Conservation (phyloP, 2,113 vertebrate species). For the Abramis brama region DNA sequence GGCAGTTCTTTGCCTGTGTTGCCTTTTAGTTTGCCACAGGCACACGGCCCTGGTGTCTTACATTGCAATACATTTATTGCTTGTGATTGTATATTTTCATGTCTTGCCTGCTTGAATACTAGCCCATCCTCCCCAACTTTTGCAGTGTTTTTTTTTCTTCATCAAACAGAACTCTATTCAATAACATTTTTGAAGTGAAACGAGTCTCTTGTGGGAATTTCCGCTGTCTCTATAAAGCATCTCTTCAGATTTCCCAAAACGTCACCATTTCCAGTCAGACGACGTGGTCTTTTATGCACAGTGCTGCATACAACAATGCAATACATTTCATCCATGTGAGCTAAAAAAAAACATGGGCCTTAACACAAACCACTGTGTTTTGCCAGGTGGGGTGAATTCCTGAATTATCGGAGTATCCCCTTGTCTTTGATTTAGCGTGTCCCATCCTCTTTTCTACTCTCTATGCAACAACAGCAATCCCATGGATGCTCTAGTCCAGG, state of each 20-base stretch:
- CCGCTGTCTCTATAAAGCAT: neutral
- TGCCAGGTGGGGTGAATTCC: conserved; percentile 21
- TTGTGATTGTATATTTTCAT: neutral
- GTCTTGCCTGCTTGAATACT: conserved; percentile 5
- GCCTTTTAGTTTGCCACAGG: neutral
- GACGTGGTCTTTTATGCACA: conserved; percentile 19
- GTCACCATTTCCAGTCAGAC: conserved; percentile 1
- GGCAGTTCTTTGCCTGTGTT: neutral
- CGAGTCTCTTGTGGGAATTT: neutral
- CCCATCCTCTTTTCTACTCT: conserved; percentile 60
- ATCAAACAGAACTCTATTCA: too few relatives aligned
- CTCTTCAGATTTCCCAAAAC: neutral
- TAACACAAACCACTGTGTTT: conserved; percentile 31
- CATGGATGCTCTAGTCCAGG: conserved; percentile 69
- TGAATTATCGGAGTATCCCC: conserved; percentile 17
- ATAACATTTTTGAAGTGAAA: neutral
- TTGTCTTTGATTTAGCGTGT: conserved; percentile 17
- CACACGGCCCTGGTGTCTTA: neutral
- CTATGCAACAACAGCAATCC: conserved; percentile 78
- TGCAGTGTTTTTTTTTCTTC: neutral
- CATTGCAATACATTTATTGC: conserved; percentile 4
- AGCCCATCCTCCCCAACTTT: neutral
- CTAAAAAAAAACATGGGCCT: neutral
- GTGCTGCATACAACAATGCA: conserved; percentile 36
- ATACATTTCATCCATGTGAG: conserved; percentile 28